A percentile compares a stretch with the other conserved stretches of the same genome.
Conservation (phyloP, 2,888 invertebrate species). For the Rhodophaea formosa region DNA sequence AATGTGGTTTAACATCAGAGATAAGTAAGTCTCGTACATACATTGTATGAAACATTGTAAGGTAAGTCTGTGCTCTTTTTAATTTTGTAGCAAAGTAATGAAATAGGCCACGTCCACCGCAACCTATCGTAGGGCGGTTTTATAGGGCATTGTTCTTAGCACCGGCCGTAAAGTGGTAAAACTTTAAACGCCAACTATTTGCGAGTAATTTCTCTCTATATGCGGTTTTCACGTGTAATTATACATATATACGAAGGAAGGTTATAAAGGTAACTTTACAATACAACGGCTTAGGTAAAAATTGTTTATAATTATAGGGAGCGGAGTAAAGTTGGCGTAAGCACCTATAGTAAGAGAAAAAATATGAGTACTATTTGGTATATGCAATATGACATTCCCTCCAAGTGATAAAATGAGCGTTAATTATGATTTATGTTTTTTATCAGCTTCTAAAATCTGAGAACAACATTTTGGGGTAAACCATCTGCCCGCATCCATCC, state of each 20-base stretch:
- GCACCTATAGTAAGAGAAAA: too few species aligned
- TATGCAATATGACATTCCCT: too few species aligned
- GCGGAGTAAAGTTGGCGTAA: not conserved
- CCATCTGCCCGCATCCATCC: not conserved
- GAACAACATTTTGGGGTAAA: not conserved
- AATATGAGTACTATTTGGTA: too few species aligned
- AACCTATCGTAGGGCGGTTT: not conserved
- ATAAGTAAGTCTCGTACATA: too few species aligned
- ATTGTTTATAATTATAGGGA: not conserved
- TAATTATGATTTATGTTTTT: slow-evolving; percentile 8
- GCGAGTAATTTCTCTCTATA: not conserved
- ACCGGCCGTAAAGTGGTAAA: not conserved
- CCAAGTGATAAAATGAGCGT: not conserved
- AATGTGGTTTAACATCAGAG: too few species aligned
- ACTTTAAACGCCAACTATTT: slow-evolving; percentile 3
- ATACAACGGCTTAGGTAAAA: too few species aligned
- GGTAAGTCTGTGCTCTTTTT: not conserved
- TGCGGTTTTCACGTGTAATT: slow-evolving; percentile 5
- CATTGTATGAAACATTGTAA: not conserved
- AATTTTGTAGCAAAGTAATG: not conserved
- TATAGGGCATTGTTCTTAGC: slow-evolving; percentile 9
- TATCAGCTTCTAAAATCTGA: slow-evolving; percentile 3
- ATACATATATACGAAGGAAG: not conserved
- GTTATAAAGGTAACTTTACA: not conserved
- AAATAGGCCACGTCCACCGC: slow-evolving; percentile 2